A percentile compares a stretch with the other conserved stretches of the same genome.
Evolutionary conservation across 2,797 vertebrate species (phyloP).

Genomic region (Jordanella pulchra): DNA sequence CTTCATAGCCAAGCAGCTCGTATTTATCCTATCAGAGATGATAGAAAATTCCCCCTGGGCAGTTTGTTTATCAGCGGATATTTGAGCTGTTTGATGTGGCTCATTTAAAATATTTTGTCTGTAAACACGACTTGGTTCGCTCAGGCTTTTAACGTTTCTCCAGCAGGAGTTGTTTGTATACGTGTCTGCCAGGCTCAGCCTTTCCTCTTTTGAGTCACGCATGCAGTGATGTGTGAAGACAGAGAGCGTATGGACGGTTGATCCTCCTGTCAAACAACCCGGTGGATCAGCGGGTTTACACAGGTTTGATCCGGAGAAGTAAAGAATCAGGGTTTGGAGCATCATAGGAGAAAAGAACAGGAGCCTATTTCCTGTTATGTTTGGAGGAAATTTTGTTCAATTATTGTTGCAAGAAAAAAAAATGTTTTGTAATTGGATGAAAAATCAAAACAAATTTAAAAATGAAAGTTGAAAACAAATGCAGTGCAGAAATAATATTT

Average conservation of each 20-base stretch:
- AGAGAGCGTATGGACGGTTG: slow-evolving; percentile 51
- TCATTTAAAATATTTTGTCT: slow-evolving; percentile 43
- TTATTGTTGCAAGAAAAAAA: too few relatives aligned
- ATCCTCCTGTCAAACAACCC: slow-evolving; percentile 68
- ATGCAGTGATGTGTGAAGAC: slow-evolving; percentile 36
- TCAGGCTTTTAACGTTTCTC: slow-evolving; percentile 50
- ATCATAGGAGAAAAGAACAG: too few relatives aligned
- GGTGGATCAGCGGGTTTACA: slow-evolving; percentile 47
- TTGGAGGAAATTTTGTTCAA: too few relatives aligned
- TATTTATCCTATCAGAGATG: too few relatives aligned
- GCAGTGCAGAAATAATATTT: too few relatives aligned
- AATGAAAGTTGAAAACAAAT: too few relatives aligned
- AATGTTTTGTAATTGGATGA: too few relatives aligned
- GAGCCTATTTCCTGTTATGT: too few relatives aligned
- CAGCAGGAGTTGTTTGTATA: slow-evolving; percentile 16
- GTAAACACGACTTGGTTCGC: slow-evolving; percentile 54
- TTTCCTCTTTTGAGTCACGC: slow-evolving; percentile 20
- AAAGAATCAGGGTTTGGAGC: too few relatives aligned
- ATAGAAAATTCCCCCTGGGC: slow-evolving; percentile 31
- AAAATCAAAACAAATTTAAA: too few relatives aligned
- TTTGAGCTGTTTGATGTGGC: slow-evolving; percentile 30
- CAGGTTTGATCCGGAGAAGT: slow-evolving; percentile 25
- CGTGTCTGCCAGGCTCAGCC: slow-evolving; percentile 9
- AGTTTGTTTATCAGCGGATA: slow-evolving; percentile 47
- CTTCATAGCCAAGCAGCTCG: slow-evolving; percentile 7